Evolutionary conservation across 2,797 vertebrate genomes (phyloP), one percentile per base, ranked within the genome.

Genomic region (Scleropages formosus): DNA sequence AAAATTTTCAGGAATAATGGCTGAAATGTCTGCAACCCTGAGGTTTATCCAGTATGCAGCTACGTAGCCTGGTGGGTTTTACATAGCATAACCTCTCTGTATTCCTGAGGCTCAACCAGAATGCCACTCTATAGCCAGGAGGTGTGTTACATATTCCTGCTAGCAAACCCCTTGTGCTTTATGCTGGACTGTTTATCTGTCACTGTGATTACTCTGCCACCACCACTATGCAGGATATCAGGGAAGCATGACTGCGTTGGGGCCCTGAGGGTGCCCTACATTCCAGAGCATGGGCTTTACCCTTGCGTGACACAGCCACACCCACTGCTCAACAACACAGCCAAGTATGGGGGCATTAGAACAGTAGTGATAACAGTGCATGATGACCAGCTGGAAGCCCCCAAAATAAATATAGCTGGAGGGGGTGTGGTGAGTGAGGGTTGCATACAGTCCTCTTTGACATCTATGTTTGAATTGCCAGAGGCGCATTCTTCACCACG

Each of bases 31-130:
- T 53, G 24, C 49, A 26, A 51, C 47, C 4, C 47, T 18, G 27
- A 4, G 49, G 24, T 64, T 60, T 67, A 59, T 73, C 64, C 73
- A 66, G 27, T 24, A n/a, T 75, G 20, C 64, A 44, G n/a, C 20
- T 8, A 64, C 18, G 16, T 18, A 6, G 24, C 62, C n/a, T 72
- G 24, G 12, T 15, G 31, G 31, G 62, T 15, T 46, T 15, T 70
- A 49, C 12, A 47, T 47, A 26, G 22, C 22, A 13, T 20, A n/a
- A 53, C 31, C 31, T 39, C 3, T 9, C 10, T n/a, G 26, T 16
- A 4, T 4, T 22, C 22, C 61, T 31, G 20, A 66, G 20, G 64
- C 44, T 68, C 67, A 47, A 65, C 66, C 46, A 68, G 46, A 39
- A 51, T 68, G 44, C 22, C 20, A 18, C 46, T 27, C 4, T 53